Conservation (phyloP, 2,888 invertebrate genomes). For the Leptopilina drosophilae region DNA sequence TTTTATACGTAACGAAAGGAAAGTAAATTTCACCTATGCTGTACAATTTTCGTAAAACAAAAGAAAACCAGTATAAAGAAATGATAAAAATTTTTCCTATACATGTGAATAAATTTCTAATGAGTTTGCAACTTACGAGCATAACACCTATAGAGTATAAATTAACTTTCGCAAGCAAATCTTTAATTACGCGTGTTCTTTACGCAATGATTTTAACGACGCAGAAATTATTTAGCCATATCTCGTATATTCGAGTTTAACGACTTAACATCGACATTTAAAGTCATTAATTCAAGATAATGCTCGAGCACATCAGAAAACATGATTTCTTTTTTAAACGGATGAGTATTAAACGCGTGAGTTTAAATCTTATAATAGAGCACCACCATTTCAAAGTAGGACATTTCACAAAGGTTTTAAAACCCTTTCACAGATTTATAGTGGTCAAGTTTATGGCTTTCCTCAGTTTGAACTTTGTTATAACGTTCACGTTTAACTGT, state of each 20-base stretch:
- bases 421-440: slow-evolving; percentile 23
- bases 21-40: too few species aligned
- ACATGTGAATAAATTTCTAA: background rate
- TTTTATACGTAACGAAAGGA: too few species aligned
- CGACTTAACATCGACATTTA: slow-evolving; percentile 39
- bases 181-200: slow-evolving; percentile 28
- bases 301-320: slow-evolving; percentile 23
- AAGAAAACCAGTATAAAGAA: background rate
- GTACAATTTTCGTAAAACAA: background rate
- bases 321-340: slow-evolving; percentile 38
- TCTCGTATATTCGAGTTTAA: slow-evolving; percentile 33
- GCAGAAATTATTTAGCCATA: slow-evolving; percentile 28
- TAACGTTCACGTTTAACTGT: slow-evolving; percentile 1
- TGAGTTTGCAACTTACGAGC: slow-evolving; percentile 8
- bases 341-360: slow-evolving; percentile 21
- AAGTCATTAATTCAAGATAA: slow-evolving; percentile 34
- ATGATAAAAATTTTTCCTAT: background rate
- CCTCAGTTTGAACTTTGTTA: slow-evolving; percentile 13
- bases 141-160: slow-evolving; percentile 7
- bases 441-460: slow-evolving; percentile 30
- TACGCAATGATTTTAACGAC: slow-evolving; percentile 23
- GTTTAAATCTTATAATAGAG: slow-evolving; percentile 21
- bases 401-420: slow-evolving; percentile 33
- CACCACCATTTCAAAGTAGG: slow-evolving; percentile 18
- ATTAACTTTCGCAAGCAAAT: slow-evolving; percentile 23